Conservation (phyloP, 2,888 invertebrate species). For the Autographa gamma region DNA sequence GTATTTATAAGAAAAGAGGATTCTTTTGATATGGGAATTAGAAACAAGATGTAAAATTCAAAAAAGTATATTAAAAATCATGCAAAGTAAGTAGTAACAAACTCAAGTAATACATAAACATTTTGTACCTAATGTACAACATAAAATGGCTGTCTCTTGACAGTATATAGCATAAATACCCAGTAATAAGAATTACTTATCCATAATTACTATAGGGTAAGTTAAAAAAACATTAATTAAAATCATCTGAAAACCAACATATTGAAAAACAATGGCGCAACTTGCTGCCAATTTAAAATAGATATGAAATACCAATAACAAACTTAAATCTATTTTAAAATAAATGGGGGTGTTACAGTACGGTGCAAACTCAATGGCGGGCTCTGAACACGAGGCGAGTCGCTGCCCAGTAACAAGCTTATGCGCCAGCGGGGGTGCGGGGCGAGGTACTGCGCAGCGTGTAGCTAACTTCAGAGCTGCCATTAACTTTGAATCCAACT, state of each 20-base stretch:
- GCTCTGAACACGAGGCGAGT: too few relatives aligned
- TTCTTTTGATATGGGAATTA: slow-evolving; percentile 11
- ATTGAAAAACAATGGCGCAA: background rate
- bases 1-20: too few relatives aligned
- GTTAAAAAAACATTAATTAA: background rate
- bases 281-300: background rate
- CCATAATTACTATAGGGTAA: background rate
- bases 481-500: too few relatives aligned
- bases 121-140: slow-evolving; percentile 55
- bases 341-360: background rate
- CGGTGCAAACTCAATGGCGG: too few relatives aligned
- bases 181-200: background rate
- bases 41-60: background rate
- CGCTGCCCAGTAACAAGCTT: too few relatives aligned
- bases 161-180: background rate
- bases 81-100: slow-evolving; percentile 33
- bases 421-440: too few relatives aligned
- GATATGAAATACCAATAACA: background rate
- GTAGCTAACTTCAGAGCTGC: too few relatives aligned
- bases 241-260: slow-evolving; percentile 4
- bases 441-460: too few relatives aligned
- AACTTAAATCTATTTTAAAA: background rate
- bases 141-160: slow-evolving; percentile 12
- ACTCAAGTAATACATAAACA: slow-evolving; percentile 49
- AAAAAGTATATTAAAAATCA: slow-evolving; percentile 45